These are phyloP conservation scores for Drosophila sordidula DNA, from an alignment of 2,888 invertebrate species.

Conservation along the genomic window DNA sequence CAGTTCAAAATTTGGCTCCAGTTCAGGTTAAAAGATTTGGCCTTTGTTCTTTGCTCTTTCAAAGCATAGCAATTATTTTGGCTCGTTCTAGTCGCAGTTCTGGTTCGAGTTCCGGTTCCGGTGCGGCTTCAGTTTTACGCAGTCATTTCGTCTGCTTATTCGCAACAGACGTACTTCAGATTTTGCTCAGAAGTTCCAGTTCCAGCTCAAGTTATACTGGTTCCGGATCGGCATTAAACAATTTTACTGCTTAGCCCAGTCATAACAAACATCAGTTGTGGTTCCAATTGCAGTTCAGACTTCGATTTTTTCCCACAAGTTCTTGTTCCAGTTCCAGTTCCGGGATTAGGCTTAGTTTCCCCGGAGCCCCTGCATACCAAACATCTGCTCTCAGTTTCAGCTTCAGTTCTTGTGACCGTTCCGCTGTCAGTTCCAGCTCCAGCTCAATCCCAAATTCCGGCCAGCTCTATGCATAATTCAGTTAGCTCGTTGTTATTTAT, in stretches of 20 bases:
- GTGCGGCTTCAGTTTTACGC: too few relatives aligned
- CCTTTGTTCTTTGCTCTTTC: too few relatives aligned
- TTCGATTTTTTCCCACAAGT: not conserved
- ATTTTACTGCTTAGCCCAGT: too few relatives aligned
- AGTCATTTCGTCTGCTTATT: too few relatives aligned
- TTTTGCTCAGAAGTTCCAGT: too few relatives aligned
- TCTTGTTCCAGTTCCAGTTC: not conserved
- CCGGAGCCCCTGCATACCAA: not conserved
- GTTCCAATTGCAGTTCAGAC: not conserved
- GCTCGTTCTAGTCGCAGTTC: not conserved
- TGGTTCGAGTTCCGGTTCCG: not conserved
- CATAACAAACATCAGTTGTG: too few relatives aligned
- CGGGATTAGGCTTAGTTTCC: not conserved
- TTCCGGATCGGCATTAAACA: too few relatives aligned
- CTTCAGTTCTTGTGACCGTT: not conserved
- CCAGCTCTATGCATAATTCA: conserved; percentile 22
- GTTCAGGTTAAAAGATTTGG: too few relatives aligned
- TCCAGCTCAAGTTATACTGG: too few relatives aligned
- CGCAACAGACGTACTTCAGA: too few relatives aligned
- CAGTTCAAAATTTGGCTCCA: too few relatives aligned
- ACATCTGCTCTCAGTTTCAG: conserved; percentile 1
- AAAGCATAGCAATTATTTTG: too few relatives aligned
- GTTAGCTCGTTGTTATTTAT: conserved; percentile 28
- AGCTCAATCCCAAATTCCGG: not conserved
- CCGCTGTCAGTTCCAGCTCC: not conserved